phyloP scores from a whole-genome alignment of 2,797 vertebrate genomes.

The Micropoecilia bifurca region DNA sequence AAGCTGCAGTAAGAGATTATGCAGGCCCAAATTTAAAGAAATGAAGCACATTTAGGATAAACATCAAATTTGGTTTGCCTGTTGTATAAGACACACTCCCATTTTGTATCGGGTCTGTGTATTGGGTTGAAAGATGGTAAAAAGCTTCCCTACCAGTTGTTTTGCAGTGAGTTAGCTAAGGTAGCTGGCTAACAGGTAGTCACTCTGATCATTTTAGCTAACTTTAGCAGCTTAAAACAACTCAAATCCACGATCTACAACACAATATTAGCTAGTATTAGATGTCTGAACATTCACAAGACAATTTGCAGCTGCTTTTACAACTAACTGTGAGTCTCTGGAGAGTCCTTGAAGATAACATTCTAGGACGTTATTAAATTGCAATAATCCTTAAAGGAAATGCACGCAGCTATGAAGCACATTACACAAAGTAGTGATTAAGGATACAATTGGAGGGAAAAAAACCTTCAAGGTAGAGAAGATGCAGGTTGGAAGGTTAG shows the following conservation, averaged over 20 bases:
- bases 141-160: background rate
- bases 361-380: background rate
- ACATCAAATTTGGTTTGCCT: background rate
- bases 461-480: background rate
- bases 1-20: background rate
- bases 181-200: background rate
- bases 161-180: background rate
- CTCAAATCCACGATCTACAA: background rate
- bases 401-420: background rate
- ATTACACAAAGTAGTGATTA: background rate
- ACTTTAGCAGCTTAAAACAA: background rate
- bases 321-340: background rate
- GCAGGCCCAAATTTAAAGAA: background rate
- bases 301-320: background rate
- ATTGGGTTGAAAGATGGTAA: background rate
- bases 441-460: background rate
- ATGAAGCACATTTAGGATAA: background rate
- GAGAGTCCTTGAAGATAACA: background rate
- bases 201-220: background rate
- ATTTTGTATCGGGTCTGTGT: background rate
- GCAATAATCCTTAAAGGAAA: background rate
- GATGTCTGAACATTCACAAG: background rate
- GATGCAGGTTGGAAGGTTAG: background rate
- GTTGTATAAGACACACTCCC: background rate
- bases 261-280: background rate